Evolutionary conservation across 1,140 invertebrate genomes (phyloP).

Genomic region (Ostrea denselamellosa): DNA sequence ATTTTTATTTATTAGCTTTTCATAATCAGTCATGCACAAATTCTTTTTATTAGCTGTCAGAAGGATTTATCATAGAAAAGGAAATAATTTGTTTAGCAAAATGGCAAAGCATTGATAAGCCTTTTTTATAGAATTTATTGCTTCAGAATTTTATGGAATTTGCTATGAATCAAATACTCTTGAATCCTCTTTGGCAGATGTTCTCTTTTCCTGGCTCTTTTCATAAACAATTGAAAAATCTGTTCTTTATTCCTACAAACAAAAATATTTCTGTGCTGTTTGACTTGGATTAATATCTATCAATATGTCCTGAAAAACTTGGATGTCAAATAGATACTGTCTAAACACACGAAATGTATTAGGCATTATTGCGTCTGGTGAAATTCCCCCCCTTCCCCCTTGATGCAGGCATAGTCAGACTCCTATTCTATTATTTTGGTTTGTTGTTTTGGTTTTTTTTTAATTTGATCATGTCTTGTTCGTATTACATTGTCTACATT

Average conservation of each 20-base stretch:
- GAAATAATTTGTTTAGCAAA: slow-evolving; percentile 9
- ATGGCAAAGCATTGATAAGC: neutral
- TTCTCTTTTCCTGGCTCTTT: neutral
- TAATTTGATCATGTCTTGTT: too few species aligned
- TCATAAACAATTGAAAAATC: neutral
- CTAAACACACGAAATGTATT: too few species aligned
- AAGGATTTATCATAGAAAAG: neutral
- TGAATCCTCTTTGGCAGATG: neutral
- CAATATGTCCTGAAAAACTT: too few species aligned
- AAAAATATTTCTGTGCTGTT: neutral
- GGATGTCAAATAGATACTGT: too few species aligned
- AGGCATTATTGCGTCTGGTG: too few species aligned
- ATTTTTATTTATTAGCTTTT: slow-evolving; percentile 39
- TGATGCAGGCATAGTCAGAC: too few species aligned
- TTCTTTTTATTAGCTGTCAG: neutral
- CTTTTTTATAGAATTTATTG: neutral
- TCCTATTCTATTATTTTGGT: too few species aligned
- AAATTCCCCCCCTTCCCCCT: too few species aligned
- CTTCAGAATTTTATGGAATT: neutral
- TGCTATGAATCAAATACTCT: neutral
- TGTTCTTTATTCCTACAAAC: neutral
- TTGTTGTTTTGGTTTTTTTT: too few species aligned
- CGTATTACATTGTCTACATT: too few species aligned
- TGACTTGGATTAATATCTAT: too few species aligned
- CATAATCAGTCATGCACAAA: slow-evolving; percentile 29